These are phyloP conservation scores for Spermophilus dauricus DNA, from an alignment of 2,113 vertebrate genomes.

Conservation along the genomic window DNA sequence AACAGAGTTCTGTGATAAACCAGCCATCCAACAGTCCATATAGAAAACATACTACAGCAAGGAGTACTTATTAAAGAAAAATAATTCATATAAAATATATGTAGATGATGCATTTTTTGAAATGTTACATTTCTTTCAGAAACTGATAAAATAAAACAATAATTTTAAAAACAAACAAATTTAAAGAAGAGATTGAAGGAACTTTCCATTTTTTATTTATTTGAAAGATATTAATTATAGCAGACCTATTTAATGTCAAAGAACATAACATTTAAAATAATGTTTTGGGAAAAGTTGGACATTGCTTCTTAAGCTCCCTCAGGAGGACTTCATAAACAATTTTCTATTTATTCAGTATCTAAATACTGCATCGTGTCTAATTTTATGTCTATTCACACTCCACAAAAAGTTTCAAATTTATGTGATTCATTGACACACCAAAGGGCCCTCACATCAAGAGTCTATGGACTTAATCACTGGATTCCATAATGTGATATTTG, in stretches of 20 bases:
- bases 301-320: neutral
- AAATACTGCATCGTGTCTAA: neutral
- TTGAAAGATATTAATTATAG: rapidly evolving
- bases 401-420: neutral
- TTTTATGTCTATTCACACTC: too few relatives aligned
- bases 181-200: neutral
- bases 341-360: neutral
- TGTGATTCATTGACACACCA: neutral
- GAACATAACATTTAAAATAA: neutral
- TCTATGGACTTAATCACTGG: neutral
- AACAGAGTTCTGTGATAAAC: too few relatives aligned
- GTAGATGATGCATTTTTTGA: neutral
- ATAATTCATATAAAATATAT: neutral
- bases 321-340: neutral
- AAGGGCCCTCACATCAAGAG: neutral
- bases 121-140: neutral
- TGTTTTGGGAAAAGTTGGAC: neutral
- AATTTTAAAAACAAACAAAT: neutral
- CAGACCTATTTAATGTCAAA: neutral
- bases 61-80: too few relatives aligned
- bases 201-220: neutral
- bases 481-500: too few relatives aligned
- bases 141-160: neutral
- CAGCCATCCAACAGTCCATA: neutral
- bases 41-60: too few relatives aligned